phyloP scores from a whole-genome alignment of 2,888 invertebrate genomes.

The Folsomia manolachei region DNA sequence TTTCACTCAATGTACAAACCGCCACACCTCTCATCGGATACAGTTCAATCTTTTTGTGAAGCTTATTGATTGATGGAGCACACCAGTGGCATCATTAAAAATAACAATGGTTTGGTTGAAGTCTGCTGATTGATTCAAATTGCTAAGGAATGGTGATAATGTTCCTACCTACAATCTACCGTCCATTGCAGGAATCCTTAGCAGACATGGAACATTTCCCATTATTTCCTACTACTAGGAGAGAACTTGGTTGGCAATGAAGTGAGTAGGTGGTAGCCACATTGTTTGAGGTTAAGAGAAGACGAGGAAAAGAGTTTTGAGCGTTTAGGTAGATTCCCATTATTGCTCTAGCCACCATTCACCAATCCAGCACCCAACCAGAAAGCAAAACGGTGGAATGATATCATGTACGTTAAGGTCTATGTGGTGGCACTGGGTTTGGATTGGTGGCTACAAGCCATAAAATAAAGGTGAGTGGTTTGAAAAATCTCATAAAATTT shows the following conservation, averaged over 20 bases:
- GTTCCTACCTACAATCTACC: background rate
- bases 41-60: too few relatives aligned
- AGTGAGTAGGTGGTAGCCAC: background rate
- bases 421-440: too few relatives aligned
- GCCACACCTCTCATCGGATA: background rate
- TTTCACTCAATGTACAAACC: too few relatives aligned
- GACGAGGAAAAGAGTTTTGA: background rate
- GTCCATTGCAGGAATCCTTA: background rate
- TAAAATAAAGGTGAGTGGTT: background rate
- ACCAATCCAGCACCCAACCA: too few relatives aligned
- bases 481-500: conserved; percentile 23
- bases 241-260: conserved; percentile 4
- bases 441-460: background rate
- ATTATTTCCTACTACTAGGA: conserved; percentile 15
- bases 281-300: background rate
- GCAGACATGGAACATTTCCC: conserved; percentile 9
- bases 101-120: background rate
- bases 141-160: background rate
- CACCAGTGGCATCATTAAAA: background rate
- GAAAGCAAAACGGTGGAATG: too few relatives aligned
- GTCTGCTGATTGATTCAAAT: conserved; percentile 1
- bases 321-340: background rate
- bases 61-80: background rate
- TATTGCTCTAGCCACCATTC: background rate
- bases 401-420: too few relatives aligned